These are phyloP conservation scores for Magallana nippona DNA, from an alignment of 2,888 invertebrate species.

Conservation along the genomic window DNA sequence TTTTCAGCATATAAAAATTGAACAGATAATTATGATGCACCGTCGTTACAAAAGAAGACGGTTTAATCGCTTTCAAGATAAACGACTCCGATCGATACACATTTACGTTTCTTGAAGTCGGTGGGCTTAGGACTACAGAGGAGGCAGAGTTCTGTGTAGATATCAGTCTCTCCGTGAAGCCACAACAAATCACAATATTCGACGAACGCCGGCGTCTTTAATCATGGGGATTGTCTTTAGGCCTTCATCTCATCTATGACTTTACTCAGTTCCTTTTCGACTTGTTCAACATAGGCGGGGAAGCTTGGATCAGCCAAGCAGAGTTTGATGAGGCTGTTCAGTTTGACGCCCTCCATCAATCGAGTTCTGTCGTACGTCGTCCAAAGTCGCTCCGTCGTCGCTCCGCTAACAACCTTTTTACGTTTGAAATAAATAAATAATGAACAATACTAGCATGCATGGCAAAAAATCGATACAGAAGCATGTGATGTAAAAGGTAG, in stretches of 20 bases:
- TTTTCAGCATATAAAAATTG: no score
- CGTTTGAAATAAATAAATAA: not conserved
- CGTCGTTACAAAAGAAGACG: no score
- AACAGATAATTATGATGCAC: no score
- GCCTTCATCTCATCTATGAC: constrained; percentile 54
- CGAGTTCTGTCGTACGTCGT: not conserved
- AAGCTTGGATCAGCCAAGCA: constrained; percentile 72
- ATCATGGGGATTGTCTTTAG: not conserved
- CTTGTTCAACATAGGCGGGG: constrained; percentile 73
- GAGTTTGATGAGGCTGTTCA: constrained; percentile 62
- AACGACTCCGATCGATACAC: no score
- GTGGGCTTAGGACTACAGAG: no score
- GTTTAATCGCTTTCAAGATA: no score
- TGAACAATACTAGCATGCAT: not conserved
- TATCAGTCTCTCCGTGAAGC: no score
- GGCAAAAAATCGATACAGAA: not conserved
- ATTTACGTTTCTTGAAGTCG: no score
- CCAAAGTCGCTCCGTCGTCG: not conserved
- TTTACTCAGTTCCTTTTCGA: constrained; percentile 64
- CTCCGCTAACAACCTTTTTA: not conserved
- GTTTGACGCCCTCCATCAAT: constrained; percentile 48
- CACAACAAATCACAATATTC: not conserved
- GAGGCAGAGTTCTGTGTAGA: no score
- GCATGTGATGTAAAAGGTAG: not conserved
- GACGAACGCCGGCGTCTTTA: not conserved